Evolutionary conservation across 1,140 invertebrate species (phyloP), one percentile per base, ranked within the genome.

Genomic region (Hesperophylax magnus): DNA sequence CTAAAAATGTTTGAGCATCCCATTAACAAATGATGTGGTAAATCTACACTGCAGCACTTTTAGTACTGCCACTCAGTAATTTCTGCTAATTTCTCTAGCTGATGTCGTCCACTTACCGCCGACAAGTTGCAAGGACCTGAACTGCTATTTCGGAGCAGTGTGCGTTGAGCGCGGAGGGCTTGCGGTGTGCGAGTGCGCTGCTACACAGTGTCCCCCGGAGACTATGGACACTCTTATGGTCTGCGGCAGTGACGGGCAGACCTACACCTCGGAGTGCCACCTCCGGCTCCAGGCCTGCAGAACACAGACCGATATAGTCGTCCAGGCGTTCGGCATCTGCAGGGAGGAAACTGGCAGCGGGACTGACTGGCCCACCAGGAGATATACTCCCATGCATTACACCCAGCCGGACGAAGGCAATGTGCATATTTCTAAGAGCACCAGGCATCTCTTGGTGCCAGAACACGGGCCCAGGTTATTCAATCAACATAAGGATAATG

Each of bases 81-180:
- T 31, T 3, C 7, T 31, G 2, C 7, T 2, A 3, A 31, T 7
- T 69, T 47, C 39, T 87, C 78, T 88, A 95, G 94, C 91, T 81
- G 94, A 95, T 86, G 91, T 91, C 15, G 92, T 91, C 18, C 92
- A 93, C 80, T 89, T 92, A 47, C 91, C 93, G 31, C 91, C 94
- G 8, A 92, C 90, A 6, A 93, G 92, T 76, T 97, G 96, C 88
- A 92, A 92, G 81, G 93, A 95, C 83, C 88, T 96, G 85, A 93
- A 93, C 31, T 97, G 96, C 87, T 94, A 95, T 86, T 97, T 95
- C 86, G 96, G 96, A 4, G 95, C 95, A 3, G 91, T 93, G 60
- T 97, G 97, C 88, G 90, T 93, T 53, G 93, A 96, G 82, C 91
- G 91, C 81, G 92, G 91, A 81, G 93, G 93, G 24, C 88, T 91